A percentile compares a stretch with the other conserved stretches of the same genome.
Evolutionary conservation across 2,888 invertebrate species (phyloP).

Genomic region (Cepaea hortensis): DNA sequence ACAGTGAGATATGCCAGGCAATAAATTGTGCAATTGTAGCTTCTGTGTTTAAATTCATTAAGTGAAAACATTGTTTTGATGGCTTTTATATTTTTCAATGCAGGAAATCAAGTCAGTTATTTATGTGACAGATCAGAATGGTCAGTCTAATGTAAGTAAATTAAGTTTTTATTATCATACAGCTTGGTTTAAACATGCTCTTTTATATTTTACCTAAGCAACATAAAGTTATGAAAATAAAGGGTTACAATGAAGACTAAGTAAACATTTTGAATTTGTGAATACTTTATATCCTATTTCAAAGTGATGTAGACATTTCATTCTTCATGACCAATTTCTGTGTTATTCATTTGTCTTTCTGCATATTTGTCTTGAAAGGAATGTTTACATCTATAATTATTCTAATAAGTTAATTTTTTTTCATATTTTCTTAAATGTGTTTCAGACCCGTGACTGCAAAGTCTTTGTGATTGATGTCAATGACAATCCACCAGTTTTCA

Average conservation of each 20-base stretch:
- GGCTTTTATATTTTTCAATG: background rate
- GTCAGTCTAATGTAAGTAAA: constrained; percentile 12
- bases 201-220: too few relatives aligned
- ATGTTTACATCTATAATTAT: too few relatives aligned
- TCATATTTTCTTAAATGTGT: background rate
- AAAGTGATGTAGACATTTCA: background rate
- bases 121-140: background rate
- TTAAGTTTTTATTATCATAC: too few relatives aligned
- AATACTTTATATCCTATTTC: too few relatives aligned
- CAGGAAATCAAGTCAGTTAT: constrained; percentile 28
- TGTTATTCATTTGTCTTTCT: background rate
- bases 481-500: constrained; percentile 32
- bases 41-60: too few relatives aligned
- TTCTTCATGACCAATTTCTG: background rate
- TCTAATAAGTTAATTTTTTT: background rate
- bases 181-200: too few relatives aligned
- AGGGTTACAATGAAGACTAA: too few relatives aligned
- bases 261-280: too few relatives aligned
- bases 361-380: too few relatives aligned
- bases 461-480: constrained; percentile 44
- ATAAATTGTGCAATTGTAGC: too few relatives aligned
- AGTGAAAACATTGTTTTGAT: background rate
- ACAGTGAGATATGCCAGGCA: too few relatives aligned
- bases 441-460: constrained; percentile 21
- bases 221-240: too few relatives aligned